Conservation (phyloP, 2,888 invertebrate species). For the Platerodrilus igneus region DNA sequence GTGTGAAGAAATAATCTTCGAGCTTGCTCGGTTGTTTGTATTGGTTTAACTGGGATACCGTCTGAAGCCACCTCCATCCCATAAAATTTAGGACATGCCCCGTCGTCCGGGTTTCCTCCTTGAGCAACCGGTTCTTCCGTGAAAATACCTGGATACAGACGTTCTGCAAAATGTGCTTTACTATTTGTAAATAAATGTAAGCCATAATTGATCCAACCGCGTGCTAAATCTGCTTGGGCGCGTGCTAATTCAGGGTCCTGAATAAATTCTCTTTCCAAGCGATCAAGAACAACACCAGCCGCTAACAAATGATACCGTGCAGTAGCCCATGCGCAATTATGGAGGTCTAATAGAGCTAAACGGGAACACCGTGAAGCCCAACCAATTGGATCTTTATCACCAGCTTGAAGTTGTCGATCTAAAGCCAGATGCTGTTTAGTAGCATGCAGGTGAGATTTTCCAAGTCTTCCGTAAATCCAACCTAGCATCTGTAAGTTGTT, state of each 20-base stretch:
- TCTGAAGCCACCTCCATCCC: constrained; percentile 32
- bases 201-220: constrained; percentile 60
- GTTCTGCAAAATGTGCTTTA: constrained; percentile 25
- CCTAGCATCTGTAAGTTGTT: constrained; percentile 62
- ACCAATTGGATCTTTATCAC: constrained; percentile 54
- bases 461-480: constrained; percentile 56
- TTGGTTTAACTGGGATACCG: constrained; percentile 33
- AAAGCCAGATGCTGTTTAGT: constrained; percentile 55
- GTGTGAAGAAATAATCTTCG: constrained; percentile 54
- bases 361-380: constrained; percentile 56
- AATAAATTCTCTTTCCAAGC: constrained; percentile 50
- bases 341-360: constrained; percentile 52
- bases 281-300: constrained; percentile 54
- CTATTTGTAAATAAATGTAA: constrained; percentile 55
- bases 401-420: constrained; percentile 54
- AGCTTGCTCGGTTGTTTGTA: constrained; percentile 50
- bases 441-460: constrained; percentile 52
- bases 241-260: constrained; percentile 34
- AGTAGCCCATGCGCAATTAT: constrained; percentile 35
- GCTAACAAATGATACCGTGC: constrained; percentile 60
- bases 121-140: too few species aligned
- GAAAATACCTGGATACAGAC: constrained; percentile 11
- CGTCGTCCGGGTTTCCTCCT: too few species aligned
- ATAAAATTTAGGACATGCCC: constrained; percentile 24
- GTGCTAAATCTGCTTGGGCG: constrained; percentile 48